A percentile compares a stretch with the other conserved stretches of the same genome.
Conservation (phyloP, 2,797 vertebrate genomes). For the Tympanoctomys barrerae region DNA sequence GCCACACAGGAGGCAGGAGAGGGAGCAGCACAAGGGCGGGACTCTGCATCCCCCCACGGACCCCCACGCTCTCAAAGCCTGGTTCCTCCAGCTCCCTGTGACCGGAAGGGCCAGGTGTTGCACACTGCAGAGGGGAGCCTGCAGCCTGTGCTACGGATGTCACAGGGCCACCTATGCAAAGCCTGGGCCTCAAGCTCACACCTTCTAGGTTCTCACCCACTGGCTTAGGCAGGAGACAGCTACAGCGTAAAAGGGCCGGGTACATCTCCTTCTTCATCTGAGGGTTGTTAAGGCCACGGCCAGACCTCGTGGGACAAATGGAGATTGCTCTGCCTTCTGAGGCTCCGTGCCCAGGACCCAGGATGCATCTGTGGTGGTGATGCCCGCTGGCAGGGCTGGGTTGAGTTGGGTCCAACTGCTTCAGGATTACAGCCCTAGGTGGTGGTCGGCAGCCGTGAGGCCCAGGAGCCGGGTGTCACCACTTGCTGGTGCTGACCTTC, state of each 20-base stretch:
- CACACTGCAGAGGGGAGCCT: fast-evolving
- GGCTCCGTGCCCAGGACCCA: neutral
- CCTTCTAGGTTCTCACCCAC: neutral
- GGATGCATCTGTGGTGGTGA: fast-evolving
- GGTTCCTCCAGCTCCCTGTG: neutral
- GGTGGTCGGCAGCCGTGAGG: neutral
- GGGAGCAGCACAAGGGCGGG: neutral
- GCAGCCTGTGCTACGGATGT: neutral
- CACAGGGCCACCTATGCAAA: neutral
- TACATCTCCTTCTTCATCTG: neutral
- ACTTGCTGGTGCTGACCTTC: neutral
- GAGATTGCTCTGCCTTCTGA: neutral
- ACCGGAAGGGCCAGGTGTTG: neutral
- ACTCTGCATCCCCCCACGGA: neutral
- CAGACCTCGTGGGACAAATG: neutral
- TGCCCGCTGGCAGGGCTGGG: neutral
- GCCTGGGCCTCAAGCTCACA: neutral
- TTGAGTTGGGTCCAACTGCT: neutral
- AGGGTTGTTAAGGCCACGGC: neutral
- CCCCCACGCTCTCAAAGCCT: neutral
- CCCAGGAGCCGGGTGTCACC: neutral
- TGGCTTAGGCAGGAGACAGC: neutral
- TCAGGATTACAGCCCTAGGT: neutral
- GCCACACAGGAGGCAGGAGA: neutral
- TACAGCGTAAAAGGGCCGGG: no score